Conservation (phyloP, 92 coral and sea anemone genomes). For the Scolanthus callimorphus region DNA sequence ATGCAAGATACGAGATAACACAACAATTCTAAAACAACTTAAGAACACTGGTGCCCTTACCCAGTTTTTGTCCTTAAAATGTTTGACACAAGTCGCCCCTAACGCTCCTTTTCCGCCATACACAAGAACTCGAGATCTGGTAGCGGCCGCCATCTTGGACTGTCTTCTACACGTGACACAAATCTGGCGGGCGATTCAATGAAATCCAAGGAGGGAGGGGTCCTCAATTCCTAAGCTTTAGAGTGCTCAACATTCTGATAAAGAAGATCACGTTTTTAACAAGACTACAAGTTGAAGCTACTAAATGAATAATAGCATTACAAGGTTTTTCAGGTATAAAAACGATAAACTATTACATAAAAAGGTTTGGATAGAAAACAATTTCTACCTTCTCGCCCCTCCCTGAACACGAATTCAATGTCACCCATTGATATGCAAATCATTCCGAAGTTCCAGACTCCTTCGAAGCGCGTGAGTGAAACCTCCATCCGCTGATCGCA, state of each 20-base stretch:
- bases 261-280: too few species aligned
- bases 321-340: too few species aligned
- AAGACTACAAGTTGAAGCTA: too few species aligned
- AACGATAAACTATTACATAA: too few species aligned
- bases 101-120: conserved; percentile 99
- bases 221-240: too few species aligned
- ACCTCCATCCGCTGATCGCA: not conserved
- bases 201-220: not conserved
- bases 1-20: not conserved
- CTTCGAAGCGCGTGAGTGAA: conserved; percentile 8
- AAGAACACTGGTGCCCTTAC: conserved; percentile 32
- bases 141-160: conserved; percentile 42
- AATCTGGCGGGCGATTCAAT: not conserved
- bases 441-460: conserved; percentile 24
- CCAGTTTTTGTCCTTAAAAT: conserved; percentile 90
- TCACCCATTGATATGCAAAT: conserved; percentile 16
- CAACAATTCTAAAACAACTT: not conserved
- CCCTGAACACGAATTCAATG: conserved; percentile 4
- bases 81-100: conserved; percentile 86
- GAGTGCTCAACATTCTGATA: too few species aligned
- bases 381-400: conserved; percentile 7
- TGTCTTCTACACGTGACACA: conserved; percentile 48
- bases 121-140: conserved; percentile 70
- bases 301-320: too few species aligned
- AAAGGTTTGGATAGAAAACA: not conserved